These are phyloP conservation scores for Zingel zingel DNA, from an alignment of 2,113 vertebrate species.

Conservation along the genomic window DNA sequence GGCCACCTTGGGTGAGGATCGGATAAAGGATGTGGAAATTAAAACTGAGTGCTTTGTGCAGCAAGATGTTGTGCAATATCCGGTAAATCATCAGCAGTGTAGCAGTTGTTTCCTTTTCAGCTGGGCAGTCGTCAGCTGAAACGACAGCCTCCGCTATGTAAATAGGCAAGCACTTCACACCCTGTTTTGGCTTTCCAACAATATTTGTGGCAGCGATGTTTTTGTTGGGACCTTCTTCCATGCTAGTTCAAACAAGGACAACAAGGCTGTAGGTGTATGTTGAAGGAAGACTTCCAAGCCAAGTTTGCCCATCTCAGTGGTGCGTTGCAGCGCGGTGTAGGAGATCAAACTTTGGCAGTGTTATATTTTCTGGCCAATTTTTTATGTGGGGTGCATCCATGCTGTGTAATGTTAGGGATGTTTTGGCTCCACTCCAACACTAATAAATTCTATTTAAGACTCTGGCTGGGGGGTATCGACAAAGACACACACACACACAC, in stretches of 20 bases:
- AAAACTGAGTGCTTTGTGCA: conserved; percentile 51
- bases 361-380: conserved; percentile 55
- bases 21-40: conserved; percentile 68
- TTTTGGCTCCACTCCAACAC: conserved; percentile 35
- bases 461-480: conserved; percentile 6
- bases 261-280: conserved; percentile 40
- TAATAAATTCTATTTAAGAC: conserved; percentile 41
- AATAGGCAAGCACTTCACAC: neutral
- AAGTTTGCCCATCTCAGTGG: conserved; percentile 39
- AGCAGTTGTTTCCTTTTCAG: conserved; percentile 34
- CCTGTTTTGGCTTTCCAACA: conserved; percentile 10
- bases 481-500: conserved; percentile 8
- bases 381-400: conserved; percentile 27
- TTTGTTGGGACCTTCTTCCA: conserved; percentile 32
- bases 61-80: conserved; percentile 43
- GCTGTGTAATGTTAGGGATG: conserved; percentile 53
- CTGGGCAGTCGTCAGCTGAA: neutral
- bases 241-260: conserved; percentile 48
- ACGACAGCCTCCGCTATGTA: conserved; percentile 32
- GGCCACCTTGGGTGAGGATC: conserved; percentile 62
- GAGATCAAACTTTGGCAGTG: conserved; percentile 66
- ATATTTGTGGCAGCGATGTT: conserved; percentile 26
- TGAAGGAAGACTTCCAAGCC: conserved; percentile 50
- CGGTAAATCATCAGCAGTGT: conserved; percentile 13
- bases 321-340: conserved; percentile 39